Conservation (phyloP, 2,797 vertebrate genomes). For the Coilia nasus region DNA sequence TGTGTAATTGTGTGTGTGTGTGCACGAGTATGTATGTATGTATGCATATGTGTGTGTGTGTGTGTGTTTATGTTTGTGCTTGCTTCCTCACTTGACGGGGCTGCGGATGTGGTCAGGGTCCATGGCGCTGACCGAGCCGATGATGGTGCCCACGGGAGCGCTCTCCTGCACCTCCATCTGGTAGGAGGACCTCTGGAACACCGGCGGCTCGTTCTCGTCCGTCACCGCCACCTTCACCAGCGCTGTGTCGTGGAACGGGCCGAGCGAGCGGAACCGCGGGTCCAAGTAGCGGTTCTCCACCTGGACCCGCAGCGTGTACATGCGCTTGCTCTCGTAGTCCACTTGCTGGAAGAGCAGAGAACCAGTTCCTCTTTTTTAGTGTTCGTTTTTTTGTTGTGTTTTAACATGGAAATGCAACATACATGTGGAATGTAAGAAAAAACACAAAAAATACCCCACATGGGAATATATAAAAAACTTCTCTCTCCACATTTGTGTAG, state of each 20-base stretch:
- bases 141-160: conserved; percentile 73
- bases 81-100: conserved; percentile 82
- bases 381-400: too few species aligned
- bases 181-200: conserved; percentile 84
- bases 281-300: conserved; percentile 86
- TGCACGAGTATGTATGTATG: not conserved
- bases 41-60: not conserved
- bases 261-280: conserved; percentile 82
- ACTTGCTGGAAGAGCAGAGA: conserved; percentile 71
- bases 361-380: too few species aligned
- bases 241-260: conserved; percentile 88
- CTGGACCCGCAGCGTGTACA: conserved; percentile 86
- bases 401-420: too few species aligned
- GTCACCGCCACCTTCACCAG: conserved; percentile 85
- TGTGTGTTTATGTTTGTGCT: not conserved
- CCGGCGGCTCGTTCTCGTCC: conserved; percentile 90
- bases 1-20: not conserved
- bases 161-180: conserved; percentile 90
- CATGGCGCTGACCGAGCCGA: conserved; percentile 84
- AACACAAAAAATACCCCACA: too few species aligned
- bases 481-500: too few species aligned
- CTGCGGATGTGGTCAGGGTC: conserved; percentile 87
- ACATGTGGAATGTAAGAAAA: too few species aligned
- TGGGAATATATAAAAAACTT: too few species aligned
- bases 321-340: conserved; percentile 88